These are phyloP conservation scores for Cyanocitta stelleri DNA, from an alignment of 2,113 vertebrate genomes.

Conservation along the genomic window DNA sequence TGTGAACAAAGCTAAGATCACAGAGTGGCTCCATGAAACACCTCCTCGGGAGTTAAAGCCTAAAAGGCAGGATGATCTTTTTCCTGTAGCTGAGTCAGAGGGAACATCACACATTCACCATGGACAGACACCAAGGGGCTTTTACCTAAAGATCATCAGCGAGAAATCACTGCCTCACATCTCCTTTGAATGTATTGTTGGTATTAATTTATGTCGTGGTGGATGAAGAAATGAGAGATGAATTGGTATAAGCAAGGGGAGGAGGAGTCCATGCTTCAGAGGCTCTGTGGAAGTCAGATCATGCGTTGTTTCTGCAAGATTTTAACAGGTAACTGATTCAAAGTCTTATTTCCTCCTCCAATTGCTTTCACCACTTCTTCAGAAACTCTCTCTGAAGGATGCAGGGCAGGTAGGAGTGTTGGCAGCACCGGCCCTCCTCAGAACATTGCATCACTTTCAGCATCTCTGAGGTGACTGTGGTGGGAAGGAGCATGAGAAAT, in stretches of 20 bases:
- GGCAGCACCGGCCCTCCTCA: background rate
- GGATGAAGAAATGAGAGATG: background rate
- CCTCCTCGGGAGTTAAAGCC: background rate
- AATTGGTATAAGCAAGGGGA: background rate
- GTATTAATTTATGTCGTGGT: background rate
- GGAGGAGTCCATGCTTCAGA: background rate
- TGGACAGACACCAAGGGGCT: background rate
- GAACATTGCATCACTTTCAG: background rate
- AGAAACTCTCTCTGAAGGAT: background rate
- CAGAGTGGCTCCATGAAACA: background rate
- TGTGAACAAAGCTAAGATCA: background rate
- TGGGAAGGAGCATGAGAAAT: background rate
- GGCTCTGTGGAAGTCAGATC: background rate
- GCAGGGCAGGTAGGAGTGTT: background rate
- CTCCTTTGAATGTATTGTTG: background rate
- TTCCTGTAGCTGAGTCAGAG: background rate
- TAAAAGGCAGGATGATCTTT: background rate
- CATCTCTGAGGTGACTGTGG: background rate
- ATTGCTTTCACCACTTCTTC: background rate
- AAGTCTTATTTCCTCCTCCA: background rate
- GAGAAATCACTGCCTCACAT: background rate
- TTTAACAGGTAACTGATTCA: background rate
- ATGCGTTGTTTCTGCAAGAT: background rate
- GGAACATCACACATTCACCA: background rate
- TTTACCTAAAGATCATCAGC: background rate